Percentiles rank a stretch among this genome's conserved stretches.
Conservation (phyloP, 2,113 vertebrate genomes). For the Morphnarchus princeps region DNA sequence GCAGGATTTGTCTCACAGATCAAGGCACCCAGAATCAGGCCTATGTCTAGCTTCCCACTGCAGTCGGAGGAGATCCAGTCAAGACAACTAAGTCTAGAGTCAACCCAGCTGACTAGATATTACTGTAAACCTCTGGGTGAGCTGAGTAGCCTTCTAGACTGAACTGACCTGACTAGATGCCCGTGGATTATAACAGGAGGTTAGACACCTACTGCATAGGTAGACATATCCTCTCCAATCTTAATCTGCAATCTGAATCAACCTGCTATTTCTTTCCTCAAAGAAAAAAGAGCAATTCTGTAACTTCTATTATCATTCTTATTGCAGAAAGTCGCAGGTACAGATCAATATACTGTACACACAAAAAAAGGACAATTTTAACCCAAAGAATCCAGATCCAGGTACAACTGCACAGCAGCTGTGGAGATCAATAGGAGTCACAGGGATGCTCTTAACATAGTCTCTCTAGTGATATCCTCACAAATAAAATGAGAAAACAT, state of each 20-base stretch:
- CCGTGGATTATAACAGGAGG: not conserved
- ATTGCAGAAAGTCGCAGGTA: not conserved
- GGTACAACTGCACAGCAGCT: not conserved
- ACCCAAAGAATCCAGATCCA: not conserved
- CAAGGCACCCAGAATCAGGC: not conserved
- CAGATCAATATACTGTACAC: not conserved
- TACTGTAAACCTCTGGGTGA: not conserved
- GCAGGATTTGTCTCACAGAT: not conserved
- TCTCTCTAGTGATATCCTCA: not conserved
- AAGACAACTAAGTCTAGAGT: not conserved
- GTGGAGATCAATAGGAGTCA: not conserved
- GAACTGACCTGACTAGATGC: not conserved
- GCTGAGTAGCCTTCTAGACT: not conserved
- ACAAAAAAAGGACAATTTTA: not conserved
- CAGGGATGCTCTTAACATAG: not conserved
- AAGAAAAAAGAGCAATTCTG: not conserved
- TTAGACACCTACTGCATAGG: not conserved
- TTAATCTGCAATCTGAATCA: not conserved
- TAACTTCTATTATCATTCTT: not conserved
- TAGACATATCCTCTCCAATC: not conserved
- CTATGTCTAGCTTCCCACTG: not conserved
- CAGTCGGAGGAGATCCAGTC: not conserved
- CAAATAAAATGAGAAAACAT: not conserved
- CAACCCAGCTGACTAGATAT: not conserved
- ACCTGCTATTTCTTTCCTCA: not conserved